These are phyloP conservation scores for Ophiothrix spiculata DNA, from an alignment of 35 echinoderm and acorn worm genomes.

Conservation along the genomic window DNA sequence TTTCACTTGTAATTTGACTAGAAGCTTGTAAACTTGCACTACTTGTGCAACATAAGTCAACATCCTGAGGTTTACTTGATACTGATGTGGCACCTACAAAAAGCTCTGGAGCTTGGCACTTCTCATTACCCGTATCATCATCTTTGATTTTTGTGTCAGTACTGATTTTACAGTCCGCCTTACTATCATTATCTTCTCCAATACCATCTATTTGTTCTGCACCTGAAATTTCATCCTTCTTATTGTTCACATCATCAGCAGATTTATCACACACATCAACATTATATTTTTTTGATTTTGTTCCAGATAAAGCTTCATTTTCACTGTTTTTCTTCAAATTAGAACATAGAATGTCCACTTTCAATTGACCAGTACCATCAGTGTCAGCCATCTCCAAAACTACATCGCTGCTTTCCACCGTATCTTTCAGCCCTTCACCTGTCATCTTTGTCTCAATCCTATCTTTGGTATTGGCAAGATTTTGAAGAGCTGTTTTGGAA, in stretches of 20 bases:
- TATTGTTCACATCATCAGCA: too few relatives aligned
- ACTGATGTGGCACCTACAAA: not conserved
- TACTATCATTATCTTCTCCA: too few relatives aligned
- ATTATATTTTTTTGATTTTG: too few relatives aligned
- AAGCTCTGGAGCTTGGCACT: not conserved
- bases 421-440: not conserved
- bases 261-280: too few relatives aligned
- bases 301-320: too few relatives aligned
- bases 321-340: too few relatives aligned
- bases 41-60: not conserved
- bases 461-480: not conserved
- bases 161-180: not conserved
- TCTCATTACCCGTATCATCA: not conserved
- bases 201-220: too few relatives aligned
- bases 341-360: not conserved
- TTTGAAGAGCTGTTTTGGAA: not conserved
- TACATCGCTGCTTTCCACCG: not conserved
- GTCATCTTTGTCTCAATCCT: not conserved
- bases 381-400: not conserved
- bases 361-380: not conserved
- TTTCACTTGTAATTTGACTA: too few relatives aligned
- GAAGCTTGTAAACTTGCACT: not conserved
- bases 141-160: not conserved
- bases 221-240: too few relatives aligned
- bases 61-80: not conserved